These are phyloP conservation scores for Rhopalosiphum nymphaeae DNA, from an alignment of 2,888 invertebrate species.

Conservation along the genomic window DNA sequence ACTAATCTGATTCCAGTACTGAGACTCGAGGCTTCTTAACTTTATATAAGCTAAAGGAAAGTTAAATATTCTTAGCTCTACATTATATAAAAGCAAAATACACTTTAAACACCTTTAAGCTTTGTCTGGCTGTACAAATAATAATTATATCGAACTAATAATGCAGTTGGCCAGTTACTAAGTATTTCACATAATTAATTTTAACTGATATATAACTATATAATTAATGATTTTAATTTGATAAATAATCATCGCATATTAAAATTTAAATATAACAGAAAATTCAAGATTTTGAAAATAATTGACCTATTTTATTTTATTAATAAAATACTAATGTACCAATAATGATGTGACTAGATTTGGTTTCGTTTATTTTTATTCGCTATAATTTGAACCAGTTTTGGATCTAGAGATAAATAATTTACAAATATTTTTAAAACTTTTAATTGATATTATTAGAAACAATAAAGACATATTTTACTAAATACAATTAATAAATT, in stretches of 20 bases:
- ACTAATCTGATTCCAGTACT: conserved; percentile 13
- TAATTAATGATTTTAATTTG: background rate
- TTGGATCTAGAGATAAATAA: background rate
- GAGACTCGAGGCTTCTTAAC: background rate
- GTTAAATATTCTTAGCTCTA: background rate
- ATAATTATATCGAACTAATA: background rate
- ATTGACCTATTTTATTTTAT: background rate
- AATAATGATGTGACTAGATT: too few species aligned
- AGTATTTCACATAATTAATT: background rate
- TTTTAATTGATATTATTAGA: background rate
- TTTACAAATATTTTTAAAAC: background rate
- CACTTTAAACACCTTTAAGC: background rate
- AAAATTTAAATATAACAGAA: background rate
- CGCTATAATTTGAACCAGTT: too few species aligned
- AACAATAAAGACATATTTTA: background rate
- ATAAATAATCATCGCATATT: background rate
- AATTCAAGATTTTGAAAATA: background rate
- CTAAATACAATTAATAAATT: background rate
- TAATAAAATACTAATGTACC: too few species aligned
- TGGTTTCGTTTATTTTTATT: too few species aligned
- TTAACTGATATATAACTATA: background rate
- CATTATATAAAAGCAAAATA: background rate
- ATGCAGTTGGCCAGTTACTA: background rate
- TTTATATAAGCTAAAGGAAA: conserved; percentile 12
- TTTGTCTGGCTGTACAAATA: background rate